phyloP scores from a whole-genome alignment of 2,888 invertebrate species.

The Diloba caeruleocephala region DNA sequence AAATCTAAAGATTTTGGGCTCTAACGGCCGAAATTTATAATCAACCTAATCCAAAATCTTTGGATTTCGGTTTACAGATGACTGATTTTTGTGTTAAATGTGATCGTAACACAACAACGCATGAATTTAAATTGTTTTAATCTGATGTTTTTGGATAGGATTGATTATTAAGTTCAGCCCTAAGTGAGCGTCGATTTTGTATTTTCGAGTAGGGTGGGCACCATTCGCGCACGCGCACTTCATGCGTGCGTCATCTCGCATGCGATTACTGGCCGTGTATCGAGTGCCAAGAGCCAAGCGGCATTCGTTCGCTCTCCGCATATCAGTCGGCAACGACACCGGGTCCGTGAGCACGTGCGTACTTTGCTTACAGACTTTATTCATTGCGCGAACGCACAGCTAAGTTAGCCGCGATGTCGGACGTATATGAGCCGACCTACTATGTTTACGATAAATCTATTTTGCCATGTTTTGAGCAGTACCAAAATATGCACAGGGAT shows the following conservation, averaged over 20 bases:
- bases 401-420: constrained; percentile 88
- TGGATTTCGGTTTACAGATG: too few species aligned
- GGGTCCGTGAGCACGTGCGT: constrained; percentile 31
- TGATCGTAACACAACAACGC: too few species aligned
- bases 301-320: constrained; percentile 13
- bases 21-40: too few species aligned
- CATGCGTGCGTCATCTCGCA: constrained; percentile 72
- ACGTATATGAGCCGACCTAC: constrained; percentile 90
- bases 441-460: constrained; percentile 91
- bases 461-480: constrained; percentile 90
- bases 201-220: constrained; percentile 48
- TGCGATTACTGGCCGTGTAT: constrained; percentile 52
- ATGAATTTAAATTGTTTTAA: too few species aligned
- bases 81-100: too few species aligned
- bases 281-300: constrained; percentile 40
- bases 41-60: too few species aligned
- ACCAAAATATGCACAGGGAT: constrained; percentile 94
- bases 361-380: constrained; percentile 19
- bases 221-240: constrained; percentile 72
- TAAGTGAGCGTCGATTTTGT: constrained; percentile 14
- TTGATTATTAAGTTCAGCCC: too few species aligned
- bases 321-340: constrained; percentile 27
- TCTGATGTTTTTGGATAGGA: too few species aligned
- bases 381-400: constrained; percentile 33
- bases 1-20: too few species aligned